Conservation (phyloP, 1,140 invertebrate species). For the Saccostrea cuccullata region DNA sequence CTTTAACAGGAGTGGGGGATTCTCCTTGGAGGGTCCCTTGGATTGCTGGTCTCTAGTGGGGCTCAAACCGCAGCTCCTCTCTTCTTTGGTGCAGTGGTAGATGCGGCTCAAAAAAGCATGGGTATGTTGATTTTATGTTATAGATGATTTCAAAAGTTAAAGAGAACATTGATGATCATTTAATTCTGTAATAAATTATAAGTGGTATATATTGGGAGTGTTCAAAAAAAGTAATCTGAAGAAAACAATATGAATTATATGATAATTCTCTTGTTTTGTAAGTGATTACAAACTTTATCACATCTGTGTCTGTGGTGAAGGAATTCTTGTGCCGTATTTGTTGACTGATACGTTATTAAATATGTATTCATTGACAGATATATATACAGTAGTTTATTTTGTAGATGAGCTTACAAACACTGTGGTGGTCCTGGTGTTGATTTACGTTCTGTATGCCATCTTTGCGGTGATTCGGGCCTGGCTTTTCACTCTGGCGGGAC, state of each 20-base stretch:
- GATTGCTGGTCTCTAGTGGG: conserved; percentile 70
- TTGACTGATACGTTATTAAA: too few relatives aligned
- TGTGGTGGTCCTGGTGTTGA: conserved; percentile 70
- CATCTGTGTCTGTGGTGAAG: neutral
- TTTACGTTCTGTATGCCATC: conserved; percentile 71
- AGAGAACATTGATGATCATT: too few relatives aligned
- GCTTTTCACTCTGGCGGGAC: conserved; percentile 75
- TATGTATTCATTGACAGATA: neutral
- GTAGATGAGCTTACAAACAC: conserved; percentile 72
- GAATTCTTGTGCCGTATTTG: too few relatives aligned
- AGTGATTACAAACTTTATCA: neutral
- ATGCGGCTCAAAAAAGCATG: conserved; percentile 74
- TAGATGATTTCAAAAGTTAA: too few relatives aligned
- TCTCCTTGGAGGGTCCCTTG: conserved; percentile 59
- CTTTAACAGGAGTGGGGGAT: conserved; percentile 66
- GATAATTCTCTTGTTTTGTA: neutral
- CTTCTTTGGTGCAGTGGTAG: conserved; percentile 77
- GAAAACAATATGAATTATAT: neutral
- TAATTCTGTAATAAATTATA: neutral
- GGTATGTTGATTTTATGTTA: conserved; percentile 55
- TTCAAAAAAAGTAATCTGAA: neutral
- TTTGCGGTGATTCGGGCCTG: conserved; percentile 70
- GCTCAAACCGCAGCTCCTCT: conserved; percentile 73
- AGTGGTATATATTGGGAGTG: neutral
- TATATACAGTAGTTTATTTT: conserved; percentile 16